Base-by-base conservation (phyloP, 2,888 invertebrate species). In the Altica lythri region DNA sequence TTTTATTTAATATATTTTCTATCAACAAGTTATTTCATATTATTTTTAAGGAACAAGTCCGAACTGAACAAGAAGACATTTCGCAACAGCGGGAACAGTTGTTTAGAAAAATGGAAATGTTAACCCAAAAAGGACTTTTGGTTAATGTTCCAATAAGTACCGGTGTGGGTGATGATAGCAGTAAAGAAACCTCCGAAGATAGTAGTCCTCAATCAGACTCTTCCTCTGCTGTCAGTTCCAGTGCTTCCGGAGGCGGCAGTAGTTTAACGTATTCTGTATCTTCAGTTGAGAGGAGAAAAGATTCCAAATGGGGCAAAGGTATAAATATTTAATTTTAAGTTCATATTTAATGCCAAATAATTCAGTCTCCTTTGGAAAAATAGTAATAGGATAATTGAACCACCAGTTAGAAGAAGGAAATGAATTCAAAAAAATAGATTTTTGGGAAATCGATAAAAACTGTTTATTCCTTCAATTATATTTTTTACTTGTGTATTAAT, bases 71-170 rank as follows among this genome's bases (percentile, higher is more conserved):
- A 69, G 86, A 88, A 59, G 95, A 96, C 70, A 87, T 96, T 9
- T 87, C 86, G 14, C 90, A 92, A 64, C 95, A 95, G 73, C 81
- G 95, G n/a, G 95, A 96, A 68, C 89, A 94, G 66, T 79, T 96
- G 8, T 95, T 91, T 72, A 81, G 93, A 43, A 87, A 93, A 74
- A 82, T 95, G 74, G 95, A 96, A 72, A 81, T 90, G 42, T 77
- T 95, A 32, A 86, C 89, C 50, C 85, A 83, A 59, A 89, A 90
- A 73, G 90, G 90, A 2, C 79, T 89, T 42, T 73, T 86, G 35
- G 78, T 86, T 4, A 83, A 82, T 62, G 78, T 80, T 9, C 76
- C 79, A 0, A 71, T 81, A 56, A 78, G 80, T 9, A 78, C 81
- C 16, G 68, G 68, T 2, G 65, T 75, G 13, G 72, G 75, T 54